These are phyloP conservation scores for Drosophila ironensis DNA, from an alignment of 1,140 invertebrate genomes.

Conservation along the genomic window DNA sequence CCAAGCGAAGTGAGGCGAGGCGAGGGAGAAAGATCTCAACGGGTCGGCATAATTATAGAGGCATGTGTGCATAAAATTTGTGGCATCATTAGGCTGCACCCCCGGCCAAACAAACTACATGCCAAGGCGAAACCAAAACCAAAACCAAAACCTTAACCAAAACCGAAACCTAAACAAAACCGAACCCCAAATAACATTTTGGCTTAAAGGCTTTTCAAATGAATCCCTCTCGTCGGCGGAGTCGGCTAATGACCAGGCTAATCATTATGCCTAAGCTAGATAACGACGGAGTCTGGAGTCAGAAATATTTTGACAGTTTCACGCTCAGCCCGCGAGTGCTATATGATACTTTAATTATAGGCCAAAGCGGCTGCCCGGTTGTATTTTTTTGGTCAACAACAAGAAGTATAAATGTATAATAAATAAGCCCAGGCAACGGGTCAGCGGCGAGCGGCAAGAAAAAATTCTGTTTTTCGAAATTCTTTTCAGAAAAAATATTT, in stretches of 20 bases:
- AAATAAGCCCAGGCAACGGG: constrained; percentile 58
- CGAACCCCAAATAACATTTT: constrained; percentile 58
- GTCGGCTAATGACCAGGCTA: constrained; percentile 72
- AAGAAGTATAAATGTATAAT: constrained; percentile 57
- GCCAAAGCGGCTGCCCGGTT: constrained; percentile 17
- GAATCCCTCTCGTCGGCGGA: constrained; percentile 55
- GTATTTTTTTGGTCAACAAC: constrained; percentile 33
- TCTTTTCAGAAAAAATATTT: constrained; percentile 52
- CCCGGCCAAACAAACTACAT: constrained; percentile 54
- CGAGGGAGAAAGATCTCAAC: constrained; percentile 31
- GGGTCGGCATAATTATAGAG: constrained; percentile 67
- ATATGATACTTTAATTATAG: constrained; percentile 81
- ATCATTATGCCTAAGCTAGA: constrained; percentile 75
- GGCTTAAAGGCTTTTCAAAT: constrained; percentile 79
- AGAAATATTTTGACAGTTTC: constrained; percentile 79
- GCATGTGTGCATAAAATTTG: constrained; percentile 76
- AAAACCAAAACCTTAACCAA: constrained; percentile 24
- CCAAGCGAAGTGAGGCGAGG: no score
- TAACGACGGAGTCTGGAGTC: constrained; percentile 53
- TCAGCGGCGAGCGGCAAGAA: constrained; percentile 15
- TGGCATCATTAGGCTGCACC: constrained; percentile 77
- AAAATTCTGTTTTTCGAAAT: constrained; percentile 48
- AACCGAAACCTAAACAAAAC: constrained; percentile 42
- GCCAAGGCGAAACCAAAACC: constrained; percentile 10
- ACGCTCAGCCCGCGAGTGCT: constrained; percentile 75